These are phyloP conservation scores for Onthophagus sagittarius DNA, from an alignment of 2,888 invertebrate species.

Conservation along the genomic window DNA sequence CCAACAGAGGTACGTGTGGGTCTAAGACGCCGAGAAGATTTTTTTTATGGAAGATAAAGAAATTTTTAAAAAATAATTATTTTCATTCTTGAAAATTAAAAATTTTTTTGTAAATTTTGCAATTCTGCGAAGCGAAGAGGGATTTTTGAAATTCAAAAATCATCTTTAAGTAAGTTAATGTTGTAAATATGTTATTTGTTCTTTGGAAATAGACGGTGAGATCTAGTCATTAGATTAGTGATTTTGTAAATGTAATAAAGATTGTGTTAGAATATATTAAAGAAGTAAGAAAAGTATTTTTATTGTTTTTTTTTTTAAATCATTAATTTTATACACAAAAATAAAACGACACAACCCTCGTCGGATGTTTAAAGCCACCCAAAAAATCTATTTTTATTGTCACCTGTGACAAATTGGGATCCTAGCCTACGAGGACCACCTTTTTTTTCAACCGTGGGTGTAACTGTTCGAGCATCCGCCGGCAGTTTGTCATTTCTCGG, in stretches of 20 bases:
- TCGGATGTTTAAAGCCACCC: not conserved
- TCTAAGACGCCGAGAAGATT: not conserved
- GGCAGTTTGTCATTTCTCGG: not conserved
- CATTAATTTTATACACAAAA: not conserved
- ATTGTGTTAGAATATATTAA: too few species aligned
- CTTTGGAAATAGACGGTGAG: not conserved
- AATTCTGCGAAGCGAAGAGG: not conserved
- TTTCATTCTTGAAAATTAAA: not conserved
- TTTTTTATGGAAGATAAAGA: not conserved
- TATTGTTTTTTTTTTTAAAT: not conserved
- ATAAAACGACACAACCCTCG: not conserved
- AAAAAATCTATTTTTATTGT: not conserved
- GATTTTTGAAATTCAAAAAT: not conserved
- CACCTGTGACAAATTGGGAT: conserved; percentile 7
- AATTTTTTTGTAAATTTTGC: not conserved
- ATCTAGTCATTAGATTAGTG: not conserved
- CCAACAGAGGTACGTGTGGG: not conserved
- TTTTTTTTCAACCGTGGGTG: not conserved
- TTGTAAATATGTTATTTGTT: not conserved
- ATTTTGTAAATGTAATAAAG: too few species aligned
- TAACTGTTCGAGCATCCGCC: conserved; percentile 2
- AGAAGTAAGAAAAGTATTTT: not conserved
- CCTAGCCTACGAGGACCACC: not conserved
- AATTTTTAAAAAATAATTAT: not conserved
- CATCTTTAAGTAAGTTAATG: not conserved